Conservation (phyloP, 2,797 vertebrate species). For the Gymnopithys bicolor region DNA sequence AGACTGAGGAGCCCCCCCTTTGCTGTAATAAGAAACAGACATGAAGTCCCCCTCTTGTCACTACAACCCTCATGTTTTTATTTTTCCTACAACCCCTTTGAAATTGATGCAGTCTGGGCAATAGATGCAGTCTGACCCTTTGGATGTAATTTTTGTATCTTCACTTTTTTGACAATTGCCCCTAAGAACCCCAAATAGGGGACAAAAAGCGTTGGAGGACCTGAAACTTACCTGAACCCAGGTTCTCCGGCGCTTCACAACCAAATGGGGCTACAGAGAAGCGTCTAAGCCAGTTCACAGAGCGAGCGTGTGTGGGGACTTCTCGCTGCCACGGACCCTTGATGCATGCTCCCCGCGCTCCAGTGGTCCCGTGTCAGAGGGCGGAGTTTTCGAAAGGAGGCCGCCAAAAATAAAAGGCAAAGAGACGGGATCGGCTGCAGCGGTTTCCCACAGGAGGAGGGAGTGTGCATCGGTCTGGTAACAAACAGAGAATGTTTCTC, state of each 20-base stretch:
- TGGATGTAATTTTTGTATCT: slow-evolving; percentile 80
- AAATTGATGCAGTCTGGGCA: slow-evolving; percentile 85
- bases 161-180: slow-evolving; percentile 81
- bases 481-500: slow-evolving; percentile 85
- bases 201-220: slow-evolving; percentile 83
- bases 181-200: slow-evolving; percentile 79
- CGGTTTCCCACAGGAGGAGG: slow-evolving; percentile 87
- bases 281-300: slow-evolving; percentile 86
- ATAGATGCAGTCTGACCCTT: slow-evolving; percentile 84
- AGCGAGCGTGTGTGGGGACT: slow-evolving; percentile 86
- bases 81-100: slow-evolving; percentile 70
- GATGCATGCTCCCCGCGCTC: slow-evolving; percentile 89
- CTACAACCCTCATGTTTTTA: slow-evolving; percentile 63
- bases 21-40: slow-evolving; percentile 99
- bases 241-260: slow-evolving; percentile 84
- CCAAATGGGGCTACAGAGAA: slow-evolving; percentile 86
- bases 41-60: slow-evolving; percentile 75
- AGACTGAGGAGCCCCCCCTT: slow-evolving; percentile 81
- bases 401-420: slow-evolving; percentile 88
- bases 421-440: slow-evolving; percentile 88
- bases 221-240: slow-evolving; percentile 83
- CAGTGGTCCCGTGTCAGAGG: slow-evolving; percentile 87
- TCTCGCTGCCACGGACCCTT: slow-evolving; percentile 87
- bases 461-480: slow-evolving; percentile 90
- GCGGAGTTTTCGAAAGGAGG: slow-evolving; percentile 87